Evolutionary conservation across 2,797 vertebrate species (phyloP), one percentile per base, ranked within the genome.

Genomic region (Caiman crocodilus): DNA sequence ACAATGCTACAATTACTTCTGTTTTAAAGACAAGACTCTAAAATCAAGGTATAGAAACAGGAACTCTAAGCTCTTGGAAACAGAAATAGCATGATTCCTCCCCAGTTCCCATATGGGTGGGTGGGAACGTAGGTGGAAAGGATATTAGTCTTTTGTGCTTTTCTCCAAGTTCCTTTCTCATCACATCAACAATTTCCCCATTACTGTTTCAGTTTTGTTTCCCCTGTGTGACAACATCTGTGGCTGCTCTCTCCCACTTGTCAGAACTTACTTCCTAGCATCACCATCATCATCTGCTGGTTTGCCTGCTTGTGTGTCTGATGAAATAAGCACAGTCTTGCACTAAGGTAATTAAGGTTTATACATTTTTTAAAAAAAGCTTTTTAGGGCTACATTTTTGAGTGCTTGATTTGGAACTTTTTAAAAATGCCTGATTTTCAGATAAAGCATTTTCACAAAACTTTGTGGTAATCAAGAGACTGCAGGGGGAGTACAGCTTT

Each of bases 141-240:
- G 20, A 42, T 23, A 71, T 25, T 13, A 67, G 16, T 56, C 42
- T 96, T 92, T 91, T 79, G 57, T 63, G 64, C 60, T 88, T 95
- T 76, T 93, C n/a, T 23, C 92, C 26, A n/a, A 90, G 32, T 84
- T 94, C 85, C 87, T 92, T 96, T 88, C 93, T 91, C 76, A 59
- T 94, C 77, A 65, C 21, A 26, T 84, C 30, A 79, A 82, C n/a
- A 71, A 55, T 84, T 94, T 84, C 85, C 12, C 0, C 71, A 11
- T 75, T 64, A 55, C 71, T 82, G 82, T 56, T 32, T 79, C 6
- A 16, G 23, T 81, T 71, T 71, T 32, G 21, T 21, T 71, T 71
- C 20, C 56, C 84, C 59, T 88, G 64, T 69, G 74, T 50, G 93
- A 95, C 92, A 79, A 77, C 81, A 81, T 32, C 64, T 71, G 28